Percentiles rank a stretch among this genome's conserved stretches.
Evolutionary conservation across 2,797 vertebrate species (phyloP).

Genomic region (Neostethus bicornis): DNA sequence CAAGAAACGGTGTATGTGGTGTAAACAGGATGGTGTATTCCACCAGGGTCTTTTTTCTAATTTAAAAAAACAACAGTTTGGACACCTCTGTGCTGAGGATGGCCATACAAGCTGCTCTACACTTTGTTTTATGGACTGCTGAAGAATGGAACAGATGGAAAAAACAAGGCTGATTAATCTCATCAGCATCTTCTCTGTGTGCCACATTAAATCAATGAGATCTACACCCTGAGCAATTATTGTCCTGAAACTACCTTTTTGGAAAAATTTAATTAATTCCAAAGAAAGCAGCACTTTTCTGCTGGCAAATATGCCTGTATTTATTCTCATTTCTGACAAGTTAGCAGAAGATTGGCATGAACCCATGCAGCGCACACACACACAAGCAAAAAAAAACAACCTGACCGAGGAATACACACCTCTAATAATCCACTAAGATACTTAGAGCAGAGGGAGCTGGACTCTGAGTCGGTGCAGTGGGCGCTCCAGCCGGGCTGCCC

Average conservation of each 20-base stretch:
- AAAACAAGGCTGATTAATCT: conserved; percentile 74
- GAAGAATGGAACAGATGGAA: conserved; percentile 75
- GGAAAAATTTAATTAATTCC: conserved; percentile 72
- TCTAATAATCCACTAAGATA: conserved; percentile 92
- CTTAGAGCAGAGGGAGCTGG: conserved; percentile 85
- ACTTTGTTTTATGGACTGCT: conserved; percentile 61
- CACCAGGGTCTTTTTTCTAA: conserved; percentile 31
- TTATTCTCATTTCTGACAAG: conserved; percentile 29
- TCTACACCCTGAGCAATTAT: conserved; percentile 62
- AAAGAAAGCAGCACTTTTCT: conserved; percentile 51
- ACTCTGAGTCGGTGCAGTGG: conserved; percentile 78
- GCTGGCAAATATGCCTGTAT: conserved; percentile 45
- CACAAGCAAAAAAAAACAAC: conserved; percentile 6
- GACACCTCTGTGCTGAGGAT: conserved; percentile 53
- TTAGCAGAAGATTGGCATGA: conserved; percentile 20
- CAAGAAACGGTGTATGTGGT: conserved; percentile 19
- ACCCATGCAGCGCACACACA: conserved; percentile 27
- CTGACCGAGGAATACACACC: conserved; percentile 67
- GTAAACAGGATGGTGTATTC: conserved; percentile 35
- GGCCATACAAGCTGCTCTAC: conserved; percentile 56
- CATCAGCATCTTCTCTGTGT: conserved; percentile 67
- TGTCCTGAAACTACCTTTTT: conserved; percentile 55
- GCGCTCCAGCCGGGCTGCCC: conserved; percentile 90
- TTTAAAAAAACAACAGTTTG: conserved; percentile 55
- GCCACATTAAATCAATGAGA: conserved; percentile 61